phyloP scores from a whole-genome alignment of 2,888 invertebrate genomes.

The Celastrina argiolus region DNA sequence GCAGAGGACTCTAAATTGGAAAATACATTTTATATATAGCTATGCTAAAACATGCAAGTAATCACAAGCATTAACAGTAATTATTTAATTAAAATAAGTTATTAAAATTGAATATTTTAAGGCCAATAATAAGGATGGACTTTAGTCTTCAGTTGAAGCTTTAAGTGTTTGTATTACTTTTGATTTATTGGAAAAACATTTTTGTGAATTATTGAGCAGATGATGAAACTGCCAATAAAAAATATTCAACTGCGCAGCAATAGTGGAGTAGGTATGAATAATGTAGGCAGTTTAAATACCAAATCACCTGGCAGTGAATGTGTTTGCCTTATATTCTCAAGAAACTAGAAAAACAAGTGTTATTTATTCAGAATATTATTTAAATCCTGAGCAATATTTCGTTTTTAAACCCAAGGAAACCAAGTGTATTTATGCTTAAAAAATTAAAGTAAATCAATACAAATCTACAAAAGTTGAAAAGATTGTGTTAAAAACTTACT shows the following conservation, averaged over 20 bases:
- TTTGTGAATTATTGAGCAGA: conserved; percentile 44
- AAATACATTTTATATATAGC: not conserved
- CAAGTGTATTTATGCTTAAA: not conserved
- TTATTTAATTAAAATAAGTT: not conserved
- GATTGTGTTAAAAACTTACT: conserved; percentile 51
- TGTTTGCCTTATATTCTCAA: conserved; percentile 33
- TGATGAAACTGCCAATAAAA: conserved; percentile 43
- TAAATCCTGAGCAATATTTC: not conserved
- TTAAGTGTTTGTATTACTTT: not conserved
- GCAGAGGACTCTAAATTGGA: conserved; percentile 48
- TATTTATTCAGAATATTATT: conserved; percentile 21
- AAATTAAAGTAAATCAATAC: not conserved
- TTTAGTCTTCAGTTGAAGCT: not conserved
- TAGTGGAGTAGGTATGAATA: conserved; percentile 44
- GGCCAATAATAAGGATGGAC: not conserved
- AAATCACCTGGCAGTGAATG: conserved; percentile 53
- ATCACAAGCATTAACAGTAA: too few species aligned
- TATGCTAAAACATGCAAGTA: too few species aligned
- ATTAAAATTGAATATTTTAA: not conserved
- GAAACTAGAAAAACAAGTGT: conserved; percentile 28
- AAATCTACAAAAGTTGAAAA: conserved; percentile 25
- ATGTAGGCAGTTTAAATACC: conserved; percentile 54
- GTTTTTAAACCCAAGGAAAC: conserved; percentile 16
- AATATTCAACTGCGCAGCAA: conserved; percentile 52
- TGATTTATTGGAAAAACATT: conserved; percentile 15